Conservation (phyloP, 2,888 invertebrate species). For the Biston betularia region DNA sequence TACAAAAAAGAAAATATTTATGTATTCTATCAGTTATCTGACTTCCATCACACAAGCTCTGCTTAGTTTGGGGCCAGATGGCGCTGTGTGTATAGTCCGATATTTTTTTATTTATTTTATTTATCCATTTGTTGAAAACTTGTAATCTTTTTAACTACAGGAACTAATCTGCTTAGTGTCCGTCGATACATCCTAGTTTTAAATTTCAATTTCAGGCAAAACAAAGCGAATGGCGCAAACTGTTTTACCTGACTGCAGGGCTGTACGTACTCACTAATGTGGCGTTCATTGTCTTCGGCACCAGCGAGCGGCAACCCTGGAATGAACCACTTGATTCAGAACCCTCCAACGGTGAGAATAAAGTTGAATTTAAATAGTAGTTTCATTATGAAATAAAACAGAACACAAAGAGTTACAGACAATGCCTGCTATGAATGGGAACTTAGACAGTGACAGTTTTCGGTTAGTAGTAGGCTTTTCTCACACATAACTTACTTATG, state of each 20-base stretch:
- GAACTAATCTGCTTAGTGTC: background rate
- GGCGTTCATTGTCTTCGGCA: slow-evolving; percentile 88
- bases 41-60: too few relatives aligned
- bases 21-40: too few relatives aligned
- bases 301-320: slow-evolving; percentile 12
- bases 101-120: too few relatives aligned
- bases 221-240: slow-evolving; percentile 86
- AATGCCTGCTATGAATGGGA: background rate
- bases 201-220: slow-evolving; percentile 71
- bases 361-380: background rate
- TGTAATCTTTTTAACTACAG: background rate
- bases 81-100: too few relatives aligned
- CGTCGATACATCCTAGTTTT: background rate
- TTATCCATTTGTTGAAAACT: too few relatives aligned
- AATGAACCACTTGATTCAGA: slow-evolving; percentile 6
- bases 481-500: too few relatives aligned
- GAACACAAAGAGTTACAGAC: background rate
- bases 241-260: slow-evolving; percentile 89
- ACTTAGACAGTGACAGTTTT: background rate
- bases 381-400: background rate
- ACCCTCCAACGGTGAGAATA: background rate
- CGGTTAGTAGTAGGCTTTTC: background rate
- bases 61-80: too few relatives aligned
- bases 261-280: slow-evolving; percentile 88
- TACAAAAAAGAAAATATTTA: too few relatives aligned